Conservation (phyloP, 2,113 vertebrate genomes). For the Oncorhynchus gorbuscha region DNA sequence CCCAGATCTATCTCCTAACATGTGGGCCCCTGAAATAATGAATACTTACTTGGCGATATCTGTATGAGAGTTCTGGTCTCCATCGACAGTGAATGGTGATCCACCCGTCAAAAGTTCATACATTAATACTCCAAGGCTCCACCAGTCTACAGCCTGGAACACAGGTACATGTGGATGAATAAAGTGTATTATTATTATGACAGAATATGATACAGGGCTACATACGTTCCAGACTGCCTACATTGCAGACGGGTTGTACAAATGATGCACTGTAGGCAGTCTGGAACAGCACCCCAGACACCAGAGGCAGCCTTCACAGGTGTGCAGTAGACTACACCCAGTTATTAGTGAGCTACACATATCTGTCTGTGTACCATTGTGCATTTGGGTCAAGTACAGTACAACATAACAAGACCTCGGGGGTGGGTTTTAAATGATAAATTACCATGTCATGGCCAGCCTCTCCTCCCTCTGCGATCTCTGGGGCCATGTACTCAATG, state of each 20-base stretch:
- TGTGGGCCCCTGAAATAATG: too few relatives aligned
- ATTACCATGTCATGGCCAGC: conserved; percentile 94
- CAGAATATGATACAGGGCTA: neutral
- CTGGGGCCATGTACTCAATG: conserved; percentile 98
- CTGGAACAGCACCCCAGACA: neutral
- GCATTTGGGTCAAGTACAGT: neutral
- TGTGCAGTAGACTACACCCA: neutral
- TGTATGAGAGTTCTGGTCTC: conserved; percentile 94
- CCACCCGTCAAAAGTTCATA: conserved; percentile 96
- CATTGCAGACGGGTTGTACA: too few relatives aligned
- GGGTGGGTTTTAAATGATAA: neutral
- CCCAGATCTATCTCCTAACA: too few relatives aligned
- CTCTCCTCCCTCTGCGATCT: conserved; percentile 94
- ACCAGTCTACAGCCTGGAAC: conserved; percentile 96
- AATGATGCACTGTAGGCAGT: too few relatives aligned
- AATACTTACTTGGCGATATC: conserved; percentile 91
- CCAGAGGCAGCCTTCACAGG: conserved; percentile 18
- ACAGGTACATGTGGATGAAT: conserved; percentile 22
- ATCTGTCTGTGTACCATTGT: neutral
- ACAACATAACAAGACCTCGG: neutral
- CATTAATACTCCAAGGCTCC: conserved; percentile 97
- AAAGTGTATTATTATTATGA: neutral
- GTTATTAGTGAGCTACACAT: neutral
- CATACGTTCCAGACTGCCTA: neutral
- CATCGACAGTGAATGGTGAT: conserved; percentile 97